Conservation (phyloP, 2,888 invertebrate genomes). For the Melinaea menophilus region DNA sequence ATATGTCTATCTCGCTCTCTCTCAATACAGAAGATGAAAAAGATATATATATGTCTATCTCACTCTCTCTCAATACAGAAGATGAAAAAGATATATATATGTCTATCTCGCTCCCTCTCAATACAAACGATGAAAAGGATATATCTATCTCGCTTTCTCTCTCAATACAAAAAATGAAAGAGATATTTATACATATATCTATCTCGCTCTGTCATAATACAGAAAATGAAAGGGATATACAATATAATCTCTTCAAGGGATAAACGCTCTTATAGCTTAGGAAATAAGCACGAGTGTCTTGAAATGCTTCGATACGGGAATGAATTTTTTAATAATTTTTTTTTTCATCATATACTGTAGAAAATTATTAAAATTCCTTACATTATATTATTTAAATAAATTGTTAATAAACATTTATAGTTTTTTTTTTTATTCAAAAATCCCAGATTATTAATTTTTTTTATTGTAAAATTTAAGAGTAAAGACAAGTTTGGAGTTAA, state of each 20-base stretch:
- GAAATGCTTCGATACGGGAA: slow-evolving; percentile 32
- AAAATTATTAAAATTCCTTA: no score
- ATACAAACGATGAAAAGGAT: slow-evolving; percentile 11
- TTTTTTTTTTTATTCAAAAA: background rate
- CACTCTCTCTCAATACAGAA: slow-evolving; percentile 15
- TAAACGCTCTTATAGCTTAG: background rate
- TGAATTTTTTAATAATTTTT: slow-evolving; percentile 5
- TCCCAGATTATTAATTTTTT: background rate
- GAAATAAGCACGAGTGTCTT: slow-evolving; percentile 14
- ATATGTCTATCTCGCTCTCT: slow-evolving; percentile 27
- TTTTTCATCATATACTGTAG: no score
- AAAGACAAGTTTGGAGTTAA: background rate
- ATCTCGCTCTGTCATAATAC: slow-evolving; percentile 18
- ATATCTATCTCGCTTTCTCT: slow-evolving; percentile 27
- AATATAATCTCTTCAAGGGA: background rate
- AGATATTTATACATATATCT: no score
- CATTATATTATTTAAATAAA: no score
- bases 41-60: slow-evolving; percentile 29
- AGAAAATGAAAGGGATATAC: no score
- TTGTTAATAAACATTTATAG: no score
- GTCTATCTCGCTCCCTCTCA: slow-evolving; percentile 23
- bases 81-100: slow-evolving; percentile 8
- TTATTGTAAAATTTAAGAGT: slow-evolving; percentile 4
- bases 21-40: slow-evolving; percentile 6
- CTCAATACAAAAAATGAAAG: slow-evolving; percentile 3